Evolutionary conservation across 2,113 vertebrate species (phyloP), one percentile per base, ranked within the genome.

Genomic region (Heliornis fulica): DNA sequence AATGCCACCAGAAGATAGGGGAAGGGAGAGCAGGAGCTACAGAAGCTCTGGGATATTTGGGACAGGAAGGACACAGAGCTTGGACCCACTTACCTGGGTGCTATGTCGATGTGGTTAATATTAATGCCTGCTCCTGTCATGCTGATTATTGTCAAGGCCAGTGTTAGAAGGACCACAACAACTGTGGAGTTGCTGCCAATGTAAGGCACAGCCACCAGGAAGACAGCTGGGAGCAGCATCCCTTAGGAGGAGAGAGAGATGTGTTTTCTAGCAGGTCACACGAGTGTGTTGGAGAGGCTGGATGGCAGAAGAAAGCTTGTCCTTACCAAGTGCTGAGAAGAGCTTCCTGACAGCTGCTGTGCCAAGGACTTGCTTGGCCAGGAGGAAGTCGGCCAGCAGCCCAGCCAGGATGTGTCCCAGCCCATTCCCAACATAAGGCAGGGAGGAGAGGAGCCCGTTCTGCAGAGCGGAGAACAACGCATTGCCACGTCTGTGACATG

Each of bases 91-190:
- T 26, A 98, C 98, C 97, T 96, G 16, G 98, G 98, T 10, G 98
- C 98, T 32, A 98, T 98, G 95, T 98, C 98, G 8, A 98, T 97
- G 77, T 98, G 98, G 97, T 98, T 98, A 31, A 98, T 97, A 89
- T 82, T 98, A 93, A 98, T 98, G 65, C 98, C 98, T 9, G 98
- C 63, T 15, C 97, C 72, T 9, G 94, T 97, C 87, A 29, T 34
- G 21, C 97, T 98, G n/a, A 97, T 97, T 2, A 97, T 32, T 28
- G 95, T 95, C 9, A 81, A 70, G 66, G 97, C 98, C 38, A 98
- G 76, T 0, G 97, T 98, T 86, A 98, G 97, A 85, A 98, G 97
- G 41, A 96, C 94, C 77, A 98, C 96, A 13, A 96, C 96, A 69
- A 97, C 94, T 15, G 60, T 34, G 40, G 97, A 96, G 89, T 84